Evolutionary conservation across 2,113 vertebrate species (phyloP).

Genomic region (Pedetes capensis): DNA sequence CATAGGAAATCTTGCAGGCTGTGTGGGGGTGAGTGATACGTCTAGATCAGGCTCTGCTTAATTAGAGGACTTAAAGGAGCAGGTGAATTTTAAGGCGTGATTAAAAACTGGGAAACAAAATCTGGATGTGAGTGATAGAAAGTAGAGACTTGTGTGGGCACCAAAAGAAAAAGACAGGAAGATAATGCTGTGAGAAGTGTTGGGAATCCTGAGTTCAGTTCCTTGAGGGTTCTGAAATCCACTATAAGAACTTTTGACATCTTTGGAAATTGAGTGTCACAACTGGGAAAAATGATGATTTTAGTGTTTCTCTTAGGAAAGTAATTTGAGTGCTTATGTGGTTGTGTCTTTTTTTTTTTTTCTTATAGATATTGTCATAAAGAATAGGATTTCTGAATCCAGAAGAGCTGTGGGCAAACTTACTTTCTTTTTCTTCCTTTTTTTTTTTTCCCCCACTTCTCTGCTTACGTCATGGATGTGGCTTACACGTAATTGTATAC

Average conservation of each 20-base stretch:
- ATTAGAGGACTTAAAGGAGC: conserved; percentile 68
- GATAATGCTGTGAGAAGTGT: background rate
- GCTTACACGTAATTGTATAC: background rate
- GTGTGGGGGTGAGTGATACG: conserved; percentile 46
- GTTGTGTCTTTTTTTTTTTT: background rate
- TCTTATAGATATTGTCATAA: background rate
- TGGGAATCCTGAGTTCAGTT: background rate
- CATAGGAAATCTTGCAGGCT: conserved; percentile 35
- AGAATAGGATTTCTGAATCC: background rate
- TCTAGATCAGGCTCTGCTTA: conserved; percentile 60
- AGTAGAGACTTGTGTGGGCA: conserved; percentile 1
- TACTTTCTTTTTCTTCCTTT: background rate
- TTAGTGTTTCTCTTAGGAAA: conserved; percentile 44
- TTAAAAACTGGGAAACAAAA: conserved; percentile 61
- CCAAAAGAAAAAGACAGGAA: background rate
- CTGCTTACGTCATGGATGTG: background rate
- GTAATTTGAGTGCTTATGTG: background rate
- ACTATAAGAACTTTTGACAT: background rate
- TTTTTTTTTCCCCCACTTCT: no score
- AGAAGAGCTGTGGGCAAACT: background rate
- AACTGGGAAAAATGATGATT: background rate
- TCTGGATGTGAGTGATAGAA: conserved; percentile 51
- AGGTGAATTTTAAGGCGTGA: conserved; percentile 58
- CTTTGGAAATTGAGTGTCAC: conserved; percentile 30
- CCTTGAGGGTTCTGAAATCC: background rate